phyloP scores from a whole-genome alignment of 1,140 invertebrate species.

The Calephelis nemesis region DNA sequence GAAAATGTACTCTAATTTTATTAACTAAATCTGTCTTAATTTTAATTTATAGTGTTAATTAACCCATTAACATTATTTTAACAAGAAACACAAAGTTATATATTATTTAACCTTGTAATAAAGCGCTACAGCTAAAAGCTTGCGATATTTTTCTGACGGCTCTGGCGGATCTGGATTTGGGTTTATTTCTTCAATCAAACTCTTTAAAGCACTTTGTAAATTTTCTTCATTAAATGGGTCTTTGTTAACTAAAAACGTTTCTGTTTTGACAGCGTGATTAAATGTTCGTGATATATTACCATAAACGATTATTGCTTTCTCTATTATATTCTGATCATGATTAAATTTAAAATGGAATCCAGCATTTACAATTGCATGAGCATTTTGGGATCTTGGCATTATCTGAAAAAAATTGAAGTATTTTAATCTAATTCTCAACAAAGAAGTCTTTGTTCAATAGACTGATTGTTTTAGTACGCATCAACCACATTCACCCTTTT shows the following conservation, averaged over 20 bases:
- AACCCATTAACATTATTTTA: too few relatives aligned
- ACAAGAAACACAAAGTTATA: too few relatives aligned
- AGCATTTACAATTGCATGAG: slow-evolving; percentile 87
- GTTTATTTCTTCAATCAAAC: slow-evolving; percentile 81
- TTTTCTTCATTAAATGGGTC: slow-evolving; percentile 72
- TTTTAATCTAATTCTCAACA: too few relatives aligned
- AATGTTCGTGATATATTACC: slow-evolving; percentile 85
- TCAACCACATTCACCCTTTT: too few relatives aligned
- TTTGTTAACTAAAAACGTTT: slow-evolving; percentile 81
- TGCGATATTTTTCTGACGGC: slow-evolving; percentile 83
- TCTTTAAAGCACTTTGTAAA: slow-evolving; percentile 80
- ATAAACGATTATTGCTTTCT: slow-evolving; percentile 80
- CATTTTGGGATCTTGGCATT: slow-evolving; percentile 86
- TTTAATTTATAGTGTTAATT: too few relatives aligned
- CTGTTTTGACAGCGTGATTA: slow-evolving; percentile 84
- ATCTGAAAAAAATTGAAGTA: slow-evolving; percentile 75
- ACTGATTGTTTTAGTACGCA: too few relatives aligned
- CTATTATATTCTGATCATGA: slow-evolving; percentile 46
- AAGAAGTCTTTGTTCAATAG: too few relatives aligned
- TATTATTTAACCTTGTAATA: slow-evolving; percentile 84
- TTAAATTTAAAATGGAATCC: slow-evolving; percentile 85
- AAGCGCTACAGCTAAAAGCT: slow-evolving; percentile 81
- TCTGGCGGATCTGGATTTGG: slow-evolving; percentile 83
- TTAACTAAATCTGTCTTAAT: too few relatives aligned
- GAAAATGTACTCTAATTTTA: too few relatives aligned